Percentiles rank a stretch among this genome's conserved stretches.
Evolutionary conservation across 2,113 vertebrate genomes (phyloP).

Genomic region (Rattus norvegicus): DNA sequence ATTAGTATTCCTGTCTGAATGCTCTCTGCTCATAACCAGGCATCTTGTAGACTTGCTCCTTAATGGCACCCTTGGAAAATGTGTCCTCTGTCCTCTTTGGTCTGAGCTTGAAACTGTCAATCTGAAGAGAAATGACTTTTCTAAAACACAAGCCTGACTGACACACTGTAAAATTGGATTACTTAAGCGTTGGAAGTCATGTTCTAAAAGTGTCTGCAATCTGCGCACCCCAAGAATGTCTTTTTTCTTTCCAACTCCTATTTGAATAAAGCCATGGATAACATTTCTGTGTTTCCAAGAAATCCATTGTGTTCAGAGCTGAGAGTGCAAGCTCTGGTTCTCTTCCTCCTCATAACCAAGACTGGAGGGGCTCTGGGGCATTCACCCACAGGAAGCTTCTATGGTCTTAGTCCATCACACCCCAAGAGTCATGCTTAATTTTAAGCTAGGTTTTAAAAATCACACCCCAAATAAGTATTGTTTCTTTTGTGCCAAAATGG

Average conservation of each 20-base stretch:
- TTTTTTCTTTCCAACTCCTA: slow-evolving; percentile 74
- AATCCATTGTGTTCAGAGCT: slow-evolving; percentile 29
- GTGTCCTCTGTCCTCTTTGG: slow-evolving; percentile 63
- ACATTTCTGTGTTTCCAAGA: slow-evolving; percentile 61
- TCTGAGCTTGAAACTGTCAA: slow-evolving; percentile 62
- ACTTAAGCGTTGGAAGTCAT: slow-evolving; percentile 71
- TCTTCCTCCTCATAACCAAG: slow-evolving; percentile 44
- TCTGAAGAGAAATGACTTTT: slow-evolving; percentile 73
- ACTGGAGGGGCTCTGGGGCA: slow-evolving; percentile 2
- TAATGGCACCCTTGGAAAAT: not conserved
- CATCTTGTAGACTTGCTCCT: slow-evolving; percentile 56
- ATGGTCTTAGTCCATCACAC: slow-evolving; percentile 58
- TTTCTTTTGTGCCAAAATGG: slow-evolving; percentile 62
- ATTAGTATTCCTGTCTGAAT: not conserved
- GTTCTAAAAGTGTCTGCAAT: slow-evolving; percentile 70
- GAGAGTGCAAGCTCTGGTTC: slow-evolving; percentile 32
- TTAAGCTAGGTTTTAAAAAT: slow-evolving; percentile 60
- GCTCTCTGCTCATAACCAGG: not conserved
- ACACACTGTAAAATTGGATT: slow-evolving; percentile 70
- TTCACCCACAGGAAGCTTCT: slow-evolving; percentile 54
- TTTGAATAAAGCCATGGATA: slow-evolving; percentile 78
- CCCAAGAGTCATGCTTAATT: slow-evolving; percentile 61
- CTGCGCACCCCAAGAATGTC: slow-evolving; percentile 73
- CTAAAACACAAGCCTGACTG: slow-evolving; percentile 44
- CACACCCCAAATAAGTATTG: slow-evolving; percentile 40